phyloP scores from a whole-genome alignment of 2,888 invertebrate species.

The Chaetogeoica ovagalla region DNA sequence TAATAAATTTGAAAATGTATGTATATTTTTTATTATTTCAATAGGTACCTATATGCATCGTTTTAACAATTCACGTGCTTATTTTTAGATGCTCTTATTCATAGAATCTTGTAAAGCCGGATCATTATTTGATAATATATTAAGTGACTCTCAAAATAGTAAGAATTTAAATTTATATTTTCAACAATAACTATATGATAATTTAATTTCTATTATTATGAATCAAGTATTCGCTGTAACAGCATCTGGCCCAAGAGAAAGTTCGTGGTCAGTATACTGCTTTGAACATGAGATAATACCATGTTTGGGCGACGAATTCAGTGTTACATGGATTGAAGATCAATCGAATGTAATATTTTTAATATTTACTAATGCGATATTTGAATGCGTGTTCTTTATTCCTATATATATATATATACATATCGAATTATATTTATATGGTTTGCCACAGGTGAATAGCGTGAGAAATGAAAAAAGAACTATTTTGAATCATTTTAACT shows the following conservation, averaged over 20 bases:
- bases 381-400: neutral
- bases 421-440: neutral
- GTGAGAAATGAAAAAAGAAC: neutral
- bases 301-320: constrained; percentile 67
- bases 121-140: constrained; percentile 65
- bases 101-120: constrained; percentile 68
- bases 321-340: constrained; percentile 68
- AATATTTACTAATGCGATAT: neutral
- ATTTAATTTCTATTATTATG: constrained; percentile 39
- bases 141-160: constrained; percentile 63
- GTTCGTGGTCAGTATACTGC: constrained; percentile 66
- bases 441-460: neutral
- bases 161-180: constrained; percentile 53
- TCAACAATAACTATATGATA: too few species aligned
- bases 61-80: neutral
- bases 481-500: constrained; percentile 24
- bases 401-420: neutral
- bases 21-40: neutral
- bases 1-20: constrained; percentile 57
- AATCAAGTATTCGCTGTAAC: constrained; percentile 65
- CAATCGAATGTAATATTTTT: constrained; percentile 60
- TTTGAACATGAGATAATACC: constrained; percentile 59
- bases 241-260: constrained; percentile 65
- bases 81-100: constrained; percentile 64
- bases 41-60: too few species aligned